Base-by-base conservation (phyloP, 2,113 vertebrate genomes). In the Uria lomvia region DNA sequence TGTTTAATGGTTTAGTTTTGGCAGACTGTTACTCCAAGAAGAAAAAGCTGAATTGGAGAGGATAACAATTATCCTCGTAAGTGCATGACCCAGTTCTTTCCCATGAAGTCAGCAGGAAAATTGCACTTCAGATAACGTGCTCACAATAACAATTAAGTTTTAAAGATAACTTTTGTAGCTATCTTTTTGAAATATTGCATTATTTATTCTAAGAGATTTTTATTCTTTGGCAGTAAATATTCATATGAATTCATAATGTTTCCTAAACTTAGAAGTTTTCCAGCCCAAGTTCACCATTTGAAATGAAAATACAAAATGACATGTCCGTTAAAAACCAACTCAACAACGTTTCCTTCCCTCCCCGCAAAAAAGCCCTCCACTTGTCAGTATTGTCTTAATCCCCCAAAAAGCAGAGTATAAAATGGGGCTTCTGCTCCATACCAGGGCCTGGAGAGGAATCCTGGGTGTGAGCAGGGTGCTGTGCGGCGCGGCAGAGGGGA, bases 1-100 rank as follows among this genome's bases (percentile, higher is more conserved):
- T 72, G 23, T 93, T 96, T 91, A 95, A n/a, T 80, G 68, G 43
- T 60, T 91, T 65, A 78, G 18, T 52, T 89, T 92, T 94, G 80
- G 6, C 84, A 91, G 40, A 24, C 45, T 65, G n/a, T 81, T 96
- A 59, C 26, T 74, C 38, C 22, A 77, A 62, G 29, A 84, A 74
- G n/a, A 89, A 85, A 74, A 42, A 67, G 29, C 22, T 87, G 55
- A 67, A 67, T 60, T 92, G 38, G n/a, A 78, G 14, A 70, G 18
- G 18, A 45, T 62, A 15, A 53, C 76, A 90, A 79, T 53, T 79
- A 83, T 30, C 79, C 52, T 60, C 13, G 0, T 52, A 70, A 79
- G 4, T 36, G 19, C 38, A 22, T 75, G 27, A 9, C 22, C 8
- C 40, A 17, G 15, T 85, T 86, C 40, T 68, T 93, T 63, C 19